Evolutionary conservation across 2,113 vertebrate species (phyloP).

Genomic region (Cercopithecus mona): DNA sequence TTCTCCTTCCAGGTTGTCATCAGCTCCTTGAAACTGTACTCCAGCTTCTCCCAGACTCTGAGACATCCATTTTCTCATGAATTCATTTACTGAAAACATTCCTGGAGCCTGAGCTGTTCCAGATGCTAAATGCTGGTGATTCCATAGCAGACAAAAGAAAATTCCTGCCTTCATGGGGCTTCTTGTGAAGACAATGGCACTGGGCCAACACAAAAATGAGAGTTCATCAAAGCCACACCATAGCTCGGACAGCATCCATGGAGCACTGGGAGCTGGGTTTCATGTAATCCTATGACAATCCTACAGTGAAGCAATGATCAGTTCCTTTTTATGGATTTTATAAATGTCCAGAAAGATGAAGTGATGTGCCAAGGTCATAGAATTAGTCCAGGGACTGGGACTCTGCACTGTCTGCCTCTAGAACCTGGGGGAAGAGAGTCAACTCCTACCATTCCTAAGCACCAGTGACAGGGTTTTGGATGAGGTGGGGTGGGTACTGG

Average conservation of each 20-base stretch:
- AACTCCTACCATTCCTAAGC: neutral
- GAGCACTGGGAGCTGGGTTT: rapidly evolving
- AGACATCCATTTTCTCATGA: neutral
- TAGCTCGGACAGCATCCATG: rapidly evolving
- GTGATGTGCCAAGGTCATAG: neutral
- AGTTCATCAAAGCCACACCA: rapidly evolving
- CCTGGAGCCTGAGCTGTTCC: neutral
- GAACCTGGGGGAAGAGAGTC: neutral
- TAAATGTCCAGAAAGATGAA: neutral
- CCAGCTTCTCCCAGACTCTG: neutral
- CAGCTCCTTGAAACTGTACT: neutral
- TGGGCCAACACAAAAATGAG: rapidly evolving
- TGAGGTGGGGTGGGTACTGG: neutral
- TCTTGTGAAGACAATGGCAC: neutral
- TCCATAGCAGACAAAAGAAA: neutral
- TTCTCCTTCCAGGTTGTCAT: neutral
- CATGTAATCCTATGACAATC: rapidly evolving
- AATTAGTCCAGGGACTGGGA: neutral
- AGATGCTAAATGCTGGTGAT: neutral
- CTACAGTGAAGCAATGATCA: neutral
- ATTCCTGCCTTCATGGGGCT: neutral
- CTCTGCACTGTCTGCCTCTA: neutral
- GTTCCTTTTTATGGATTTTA: neutral
- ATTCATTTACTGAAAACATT: neutral
- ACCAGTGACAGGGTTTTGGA: neutral